These are phyloP conservation scores for Lepilemur septentrionalis DNA, from an alignment of 2,797 vertebrate species.

Conservation along the genomic window DNA sequence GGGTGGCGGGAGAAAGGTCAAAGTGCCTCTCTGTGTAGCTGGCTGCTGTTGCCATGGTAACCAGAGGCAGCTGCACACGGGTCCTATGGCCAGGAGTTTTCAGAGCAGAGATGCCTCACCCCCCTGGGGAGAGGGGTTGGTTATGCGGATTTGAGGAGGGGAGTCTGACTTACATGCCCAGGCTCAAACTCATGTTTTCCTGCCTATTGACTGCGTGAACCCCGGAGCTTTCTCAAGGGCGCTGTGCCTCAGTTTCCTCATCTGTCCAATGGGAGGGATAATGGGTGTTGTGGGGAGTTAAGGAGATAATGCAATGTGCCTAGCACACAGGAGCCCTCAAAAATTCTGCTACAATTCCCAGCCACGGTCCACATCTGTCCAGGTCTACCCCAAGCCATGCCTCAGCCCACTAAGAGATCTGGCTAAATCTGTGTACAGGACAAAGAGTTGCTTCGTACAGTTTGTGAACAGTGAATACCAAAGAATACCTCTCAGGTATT, in stretches of 20 bases:
- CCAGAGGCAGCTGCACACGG: not conserved
- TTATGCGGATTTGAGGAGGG: not conserved
- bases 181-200: not conserved
- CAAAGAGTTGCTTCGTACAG: not conserved
- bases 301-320: not conserved
- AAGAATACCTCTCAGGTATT: too few species aligned
- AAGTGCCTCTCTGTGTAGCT: not conserved
- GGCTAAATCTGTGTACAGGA: rapidly evolving
- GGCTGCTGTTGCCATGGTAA: constrained; percentile 19
- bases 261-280: not conserved
- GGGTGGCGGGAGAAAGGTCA: not conserved
- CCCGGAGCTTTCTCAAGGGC: too few species aligned
- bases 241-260: not conserved
- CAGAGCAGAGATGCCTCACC: not conserved
- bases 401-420: not conserved
- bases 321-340: not conserved
- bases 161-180: not conserved
- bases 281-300: too few species aligned
- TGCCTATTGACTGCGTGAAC: not conserved
- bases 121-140: not conserved
- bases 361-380: not conserved
- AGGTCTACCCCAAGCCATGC: not conserved
- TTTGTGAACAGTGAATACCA: too few species aligned
- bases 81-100: not conserved
- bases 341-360: not conserved